Percentiles rank a stretch among this genome's conserved stretches.
Conservation (phyloP, 2,113 vertebrate genomes). For the Oophaga pumilio region DNA sequence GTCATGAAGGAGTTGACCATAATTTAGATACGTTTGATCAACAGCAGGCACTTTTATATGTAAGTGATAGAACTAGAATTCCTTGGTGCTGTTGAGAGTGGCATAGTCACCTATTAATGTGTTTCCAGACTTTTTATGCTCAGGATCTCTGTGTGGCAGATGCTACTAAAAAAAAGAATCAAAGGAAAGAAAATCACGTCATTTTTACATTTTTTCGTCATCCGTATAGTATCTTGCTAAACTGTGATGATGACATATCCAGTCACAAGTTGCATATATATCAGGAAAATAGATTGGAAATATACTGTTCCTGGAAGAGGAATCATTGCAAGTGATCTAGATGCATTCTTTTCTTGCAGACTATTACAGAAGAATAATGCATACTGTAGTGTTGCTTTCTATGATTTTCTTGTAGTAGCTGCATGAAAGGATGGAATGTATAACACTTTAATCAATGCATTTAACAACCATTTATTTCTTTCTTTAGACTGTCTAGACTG, state of each 20-base stretch:
- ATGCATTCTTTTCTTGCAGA: neutral
- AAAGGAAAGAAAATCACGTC: neutral
- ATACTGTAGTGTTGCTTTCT: neutral
- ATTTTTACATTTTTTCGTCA: neutral
- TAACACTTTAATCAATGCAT: too few relatives aligned
- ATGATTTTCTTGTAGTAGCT: neutral
- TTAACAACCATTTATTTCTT: too few relatives aligned
- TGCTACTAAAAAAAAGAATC: neutral
- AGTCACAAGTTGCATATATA: neutral
- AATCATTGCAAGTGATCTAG: neutral
- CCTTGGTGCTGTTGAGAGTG: neutral
- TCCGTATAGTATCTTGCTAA: neutral
- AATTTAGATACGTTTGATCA: neutral
- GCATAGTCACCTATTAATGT: neutral
- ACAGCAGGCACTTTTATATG: neutral
- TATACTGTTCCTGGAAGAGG: too few relatives aligned
- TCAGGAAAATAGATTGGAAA: neutral
- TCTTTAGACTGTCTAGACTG: too few relatives aligned
- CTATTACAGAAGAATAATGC: neutral
- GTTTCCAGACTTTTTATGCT: neutral
- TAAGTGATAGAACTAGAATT: neutral
- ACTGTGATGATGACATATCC: neutral
- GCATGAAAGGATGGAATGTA: too few relatives aligned
- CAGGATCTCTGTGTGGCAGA: neutral
- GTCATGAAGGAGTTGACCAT: too few relatives aligned